phyloP scores from a whole-genome alignment of 2,113 vertebrate genomes.

The Fukomys damarensis region DNA sequence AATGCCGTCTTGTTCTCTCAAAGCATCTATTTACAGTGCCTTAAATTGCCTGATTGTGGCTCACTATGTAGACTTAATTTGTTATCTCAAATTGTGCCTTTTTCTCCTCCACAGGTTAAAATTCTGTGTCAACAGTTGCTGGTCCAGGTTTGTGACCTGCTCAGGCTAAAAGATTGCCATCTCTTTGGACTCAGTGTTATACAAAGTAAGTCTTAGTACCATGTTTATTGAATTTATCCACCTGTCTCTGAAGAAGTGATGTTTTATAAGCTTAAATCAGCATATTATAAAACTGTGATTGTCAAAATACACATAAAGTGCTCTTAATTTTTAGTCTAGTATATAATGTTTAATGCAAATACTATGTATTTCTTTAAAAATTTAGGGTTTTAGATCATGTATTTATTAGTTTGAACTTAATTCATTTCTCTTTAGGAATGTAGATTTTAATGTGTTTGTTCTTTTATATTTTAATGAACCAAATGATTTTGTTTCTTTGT shows the following conservation, averaged over 20 bases:
- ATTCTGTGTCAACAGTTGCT: constrained; percentile 96
- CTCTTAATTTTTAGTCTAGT: not conserved
- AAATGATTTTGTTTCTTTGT: constrained; percentile 43
- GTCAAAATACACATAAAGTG: not conserved
- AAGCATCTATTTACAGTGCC: not conserved
- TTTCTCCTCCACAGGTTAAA: constrained; percentile 91
- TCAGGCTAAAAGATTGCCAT: constrained; percentile 97
- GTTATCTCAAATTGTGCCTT: not conserved
- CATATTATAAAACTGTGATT: not conserved
- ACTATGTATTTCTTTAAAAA: constrained; percentile 1
- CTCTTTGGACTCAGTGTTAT: constrained; percentile 98
- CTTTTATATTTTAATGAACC: constrained; percentile 29
- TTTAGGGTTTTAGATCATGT: not conserved
- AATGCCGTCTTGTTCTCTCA: not conserved
- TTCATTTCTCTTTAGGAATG: not conserved
- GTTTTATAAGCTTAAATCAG: not conserved
- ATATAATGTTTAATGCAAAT: not conserved
- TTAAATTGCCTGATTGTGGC: not conserved
- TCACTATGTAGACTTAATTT: not conserved
- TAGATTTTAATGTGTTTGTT: not conserved
- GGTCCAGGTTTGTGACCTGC: constrained; percentile 97
- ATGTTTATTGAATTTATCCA: not conserved
- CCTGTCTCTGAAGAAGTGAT: not conserved
- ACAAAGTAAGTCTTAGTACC: constrained; percentile 91
- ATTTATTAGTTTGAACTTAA: constrained; percentile 41